These are phyloP conservation scores for Pomacea canaliculata DNA, from an alignment of 2,888 invertebrate genomes.

Conservation along the genomic window DNA sequence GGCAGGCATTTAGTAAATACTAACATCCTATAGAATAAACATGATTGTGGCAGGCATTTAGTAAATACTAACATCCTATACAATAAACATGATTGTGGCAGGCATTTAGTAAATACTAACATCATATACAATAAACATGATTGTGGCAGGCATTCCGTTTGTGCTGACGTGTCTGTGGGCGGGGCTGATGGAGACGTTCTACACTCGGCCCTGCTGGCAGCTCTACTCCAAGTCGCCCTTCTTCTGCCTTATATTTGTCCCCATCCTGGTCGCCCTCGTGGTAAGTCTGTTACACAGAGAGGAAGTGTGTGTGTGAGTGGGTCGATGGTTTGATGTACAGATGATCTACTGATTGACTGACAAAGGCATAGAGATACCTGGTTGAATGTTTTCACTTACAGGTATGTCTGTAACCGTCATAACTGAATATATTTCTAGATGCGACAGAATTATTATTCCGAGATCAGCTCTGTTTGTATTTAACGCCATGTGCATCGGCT, in stretches of 20 bases:
- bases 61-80: too few species aligned
- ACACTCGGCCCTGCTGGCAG: conserved; percentile 68
- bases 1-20: conserved; percentile 62
- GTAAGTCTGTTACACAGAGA: conserved; percentile 49
- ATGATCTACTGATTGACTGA: neutral
- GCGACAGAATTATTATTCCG: too few species aligned
- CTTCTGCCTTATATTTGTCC: conserved; percentile 48
- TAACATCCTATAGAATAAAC: too few species aligned
- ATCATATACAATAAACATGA: too few species aligned
- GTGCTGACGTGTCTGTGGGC: conserved; percentile 71
- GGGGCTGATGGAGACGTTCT: conserved; percentile 60
- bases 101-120: conserved; percentile 54
- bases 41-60: conserved; percentile 62
- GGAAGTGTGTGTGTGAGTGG: conserved; percentile 1
- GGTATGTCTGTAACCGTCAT: too few species aligned
- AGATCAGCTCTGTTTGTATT: too few species aligned
- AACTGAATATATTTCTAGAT: too few species aligned
- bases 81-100: conserved; percentile 38
- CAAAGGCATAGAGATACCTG: neutral
- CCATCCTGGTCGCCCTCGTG: conserved; percentile 67
- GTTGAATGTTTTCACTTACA: too few species aligned
- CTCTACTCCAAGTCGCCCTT: conserved; percentile 41
- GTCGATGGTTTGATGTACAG: neutral
- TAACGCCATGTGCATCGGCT: too few species aligned
- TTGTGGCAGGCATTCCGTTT: conserved; percentile 70